These are phyloP conservation scores for Pipra filicauda DNA, from an alignment of 2,113 vertebrate species.

Conservation along the genomic window DNA sequence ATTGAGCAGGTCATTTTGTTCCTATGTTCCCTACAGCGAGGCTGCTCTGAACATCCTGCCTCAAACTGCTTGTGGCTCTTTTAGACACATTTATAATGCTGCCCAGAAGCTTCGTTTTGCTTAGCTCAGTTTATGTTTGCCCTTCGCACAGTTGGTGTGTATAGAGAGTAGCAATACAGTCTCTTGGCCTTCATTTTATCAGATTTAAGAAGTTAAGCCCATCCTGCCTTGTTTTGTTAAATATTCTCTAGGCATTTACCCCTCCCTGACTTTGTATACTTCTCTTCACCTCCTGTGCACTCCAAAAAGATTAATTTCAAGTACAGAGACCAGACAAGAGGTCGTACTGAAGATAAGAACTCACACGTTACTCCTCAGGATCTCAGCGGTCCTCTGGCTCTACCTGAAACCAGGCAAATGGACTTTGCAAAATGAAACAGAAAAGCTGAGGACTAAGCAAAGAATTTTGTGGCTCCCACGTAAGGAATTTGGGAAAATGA, in stretches of 20 bases:
- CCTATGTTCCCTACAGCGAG: neutral
- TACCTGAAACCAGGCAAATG: neutral
- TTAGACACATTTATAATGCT: neutral
- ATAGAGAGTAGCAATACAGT: neutral
- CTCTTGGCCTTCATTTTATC: neutral
- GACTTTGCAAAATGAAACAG: neutral
- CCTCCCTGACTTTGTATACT: neutral
- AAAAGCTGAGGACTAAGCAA: neutral
- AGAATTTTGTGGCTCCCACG: neutral
- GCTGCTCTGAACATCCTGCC: neutral
- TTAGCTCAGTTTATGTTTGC: neutral
- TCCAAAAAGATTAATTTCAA: neutral
- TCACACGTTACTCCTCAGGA: neutral
- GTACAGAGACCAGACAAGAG: neutral
- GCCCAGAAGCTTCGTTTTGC: neutral
- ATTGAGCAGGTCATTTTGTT: neutral
- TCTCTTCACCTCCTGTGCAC: neutral
- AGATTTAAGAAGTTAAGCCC: neutral
- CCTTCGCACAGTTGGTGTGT: neutral
- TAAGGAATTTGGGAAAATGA: neutral
- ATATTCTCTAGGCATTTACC: neutral
- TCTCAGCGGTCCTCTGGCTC: neutral
- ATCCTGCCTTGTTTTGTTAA: neutral
- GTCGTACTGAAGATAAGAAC: neutral
- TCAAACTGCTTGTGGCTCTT: neutral